Percentiles rank a stretch among this genome's conserved stretches.
Evolutionary conservation across 2,113 vertebrate species (phyloP).

Genomic region (Salvelinus sp.): DNA sequence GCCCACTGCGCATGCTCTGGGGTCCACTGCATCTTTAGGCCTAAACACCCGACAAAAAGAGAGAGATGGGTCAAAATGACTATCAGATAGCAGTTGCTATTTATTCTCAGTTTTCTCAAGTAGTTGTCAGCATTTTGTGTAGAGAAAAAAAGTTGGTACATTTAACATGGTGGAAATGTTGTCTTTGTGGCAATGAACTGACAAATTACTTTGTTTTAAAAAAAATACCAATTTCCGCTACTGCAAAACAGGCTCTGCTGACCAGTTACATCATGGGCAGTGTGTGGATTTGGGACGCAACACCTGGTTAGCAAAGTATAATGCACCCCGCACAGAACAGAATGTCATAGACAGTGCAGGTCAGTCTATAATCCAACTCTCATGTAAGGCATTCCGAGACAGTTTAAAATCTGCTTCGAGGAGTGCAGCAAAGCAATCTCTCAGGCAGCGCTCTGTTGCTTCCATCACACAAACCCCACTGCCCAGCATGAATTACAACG

Average conservation of each 20-base stretch:
- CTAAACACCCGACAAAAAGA: conserved; percentile 62
- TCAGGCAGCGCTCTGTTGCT: conserved; percentile 97
- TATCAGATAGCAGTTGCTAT: neutral
- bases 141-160: no score
- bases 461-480: conserved; percentile 98
- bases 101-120: neutral
- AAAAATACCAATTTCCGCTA: conserved; percentile 41
- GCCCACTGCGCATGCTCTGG: conserved; percentile 99
- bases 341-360: conserved; percentile 98
- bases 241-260: conserved; percentile 82
- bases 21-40: conserved; percentile 99
- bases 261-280: conserved; percentile 83
- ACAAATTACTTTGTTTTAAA: neutral
- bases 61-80: neutral
- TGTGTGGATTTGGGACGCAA: conserved; percentile 81
- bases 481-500: conserved; percentile 99
- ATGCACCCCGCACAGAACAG: conserved; percentile 92
- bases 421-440: conserved; percentile 99
- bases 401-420: conserved; percentile 99
- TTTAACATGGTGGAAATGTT: no score
- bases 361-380: conserved; percentile 99
- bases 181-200: neutral
- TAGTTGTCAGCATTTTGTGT: no score
- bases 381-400: conserved; percentile 97
- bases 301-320: conserved; percentile 96